These are phyloP conservation scores for Thereva unica DNA, from an alignment of 2,888 invertebrate genomes.

Conservation along the genomic window DNA sequence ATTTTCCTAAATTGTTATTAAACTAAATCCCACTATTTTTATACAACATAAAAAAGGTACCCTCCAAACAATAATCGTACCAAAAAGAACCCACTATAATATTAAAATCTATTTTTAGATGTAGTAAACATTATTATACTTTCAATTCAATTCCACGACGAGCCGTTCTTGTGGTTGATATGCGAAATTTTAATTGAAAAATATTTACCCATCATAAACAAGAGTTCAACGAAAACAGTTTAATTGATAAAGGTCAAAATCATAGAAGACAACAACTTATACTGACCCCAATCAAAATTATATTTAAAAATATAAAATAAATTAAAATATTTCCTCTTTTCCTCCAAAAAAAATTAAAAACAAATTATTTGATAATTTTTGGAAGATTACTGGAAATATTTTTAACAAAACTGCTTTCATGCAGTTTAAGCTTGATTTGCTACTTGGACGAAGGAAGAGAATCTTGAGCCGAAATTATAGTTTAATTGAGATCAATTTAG, in stretches of 20 bases:
- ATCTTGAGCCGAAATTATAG: too few species aligned
- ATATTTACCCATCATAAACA: neutral
- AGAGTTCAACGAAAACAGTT: slow-evolving; percentile 1
- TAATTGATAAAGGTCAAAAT: slow-evolving; percentile 5
- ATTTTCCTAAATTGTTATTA: too few species aligned
- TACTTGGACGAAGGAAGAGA: too few species aligned
- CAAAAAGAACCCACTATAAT: neutral
- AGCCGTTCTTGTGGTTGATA: neutral
- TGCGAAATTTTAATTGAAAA: slow-evolving; percentile 19
- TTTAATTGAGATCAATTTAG: too few species aligned
- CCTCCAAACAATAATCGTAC: neutral
- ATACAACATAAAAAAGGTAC: neutral
- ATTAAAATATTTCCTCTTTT: too few species aligned
- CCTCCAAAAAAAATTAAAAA: too few species aligned
- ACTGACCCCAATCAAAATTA: neutral
- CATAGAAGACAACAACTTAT: neutral
- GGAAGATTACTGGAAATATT: too few species aligned
- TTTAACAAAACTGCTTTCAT: too few species aligned
- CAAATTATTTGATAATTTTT: too few species aligned
- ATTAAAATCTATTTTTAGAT: slow-evolving; percentile 10
- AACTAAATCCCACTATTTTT: too few species aligned
- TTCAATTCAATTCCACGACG: slow-evolving; percentile 9
- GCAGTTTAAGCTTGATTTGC: too few species aligned
- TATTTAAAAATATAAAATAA: too few species aligned
- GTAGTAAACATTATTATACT: slow-evolving; percentile 16